Evolutionary conservation across 2,113 vertebrate genomes (phyloP).

Genomic region (Noturus placidus): DNA sequence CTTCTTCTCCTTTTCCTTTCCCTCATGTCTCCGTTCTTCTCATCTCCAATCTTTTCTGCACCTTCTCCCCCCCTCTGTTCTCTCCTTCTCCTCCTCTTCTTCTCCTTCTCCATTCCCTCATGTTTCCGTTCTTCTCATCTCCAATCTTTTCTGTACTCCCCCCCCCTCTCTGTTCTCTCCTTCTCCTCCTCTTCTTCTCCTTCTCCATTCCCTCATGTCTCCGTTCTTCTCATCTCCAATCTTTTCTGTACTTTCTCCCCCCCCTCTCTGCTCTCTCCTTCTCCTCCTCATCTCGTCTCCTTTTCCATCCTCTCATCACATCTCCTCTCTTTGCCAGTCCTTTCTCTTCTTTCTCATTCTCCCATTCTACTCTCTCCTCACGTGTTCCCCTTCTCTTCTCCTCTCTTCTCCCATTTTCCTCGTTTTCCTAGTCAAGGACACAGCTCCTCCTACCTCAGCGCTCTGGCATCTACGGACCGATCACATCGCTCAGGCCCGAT

Average conservation of each 20-base stretch:
- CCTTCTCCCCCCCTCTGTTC: background rate
- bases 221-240: background rate
- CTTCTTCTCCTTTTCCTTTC: background rate
- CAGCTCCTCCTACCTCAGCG: constrained; percentile 24
- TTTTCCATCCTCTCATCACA: background rate
- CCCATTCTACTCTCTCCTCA: background rate
- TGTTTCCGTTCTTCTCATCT: background rate
- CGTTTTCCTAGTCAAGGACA: constrained; percentile 26
- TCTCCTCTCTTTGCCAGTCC: background rate
- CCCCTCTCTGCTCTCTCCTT: background rate
- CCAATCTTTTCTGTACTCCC: background rate
- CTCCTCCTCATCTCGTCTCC: background rate
- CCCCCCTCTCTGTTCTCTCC: background rate
- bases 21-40: background rate
- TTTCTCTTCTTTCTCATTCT: background rate
- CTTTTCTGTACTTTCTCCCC: background rate
- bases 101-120: background rate
- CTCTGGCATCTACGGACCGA: constrained; percentile 21
- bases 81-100: background rate
- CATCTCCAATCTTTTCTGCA: background rate
- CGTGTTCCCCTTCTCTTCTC: background rate
- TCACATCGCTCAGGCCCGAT: constrained; percentile 36
- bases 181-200: background rate
- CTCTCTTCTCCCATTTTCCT: background rate
- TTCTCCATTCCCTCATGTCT: background rate